Conservation (phyloP, 2,113 vertebrate species). For the Aramus guarauna region DNA sequence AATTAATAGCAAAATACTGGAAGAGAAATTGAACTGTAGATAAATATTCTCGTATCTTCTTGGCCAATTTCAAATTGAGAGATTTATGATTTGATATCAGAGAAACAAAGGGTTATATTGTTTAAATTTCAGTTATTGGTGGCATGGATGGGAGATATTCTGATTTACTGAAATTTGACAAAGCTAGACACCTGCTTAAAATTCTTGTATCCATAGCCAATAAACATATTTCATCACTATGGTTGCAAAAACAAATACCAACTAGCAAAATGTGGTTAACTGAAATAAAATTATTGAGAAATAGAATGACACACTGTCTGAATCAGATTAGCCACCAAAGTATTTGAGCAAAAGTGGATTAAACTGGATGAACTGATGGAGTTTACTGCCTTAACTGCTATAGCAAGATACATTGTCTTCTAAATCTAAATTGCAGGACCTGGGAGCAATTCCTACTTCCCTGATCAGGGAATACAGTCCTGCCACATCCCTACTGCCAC, state of each 20-base stretch:
- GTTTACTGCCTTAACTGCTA: not conserved
- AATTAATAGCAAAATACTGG: not conserved
- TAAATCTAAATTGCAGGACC: slow-evolving; percentile 4
- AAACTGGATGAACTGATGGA: not conserved
- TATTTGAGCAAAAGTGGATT: slow-evolving; percentile 23
- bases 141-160: not conserved
- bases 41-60: not conserved
- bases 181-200: slow-evolving; percentile 30
- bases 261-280: slow-evolving; percentile 26
- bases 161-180: not conserved
- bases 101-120: not conserved
- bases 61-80: not conserved
- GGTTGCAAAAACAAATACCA: slow-evolving; percentile 37
- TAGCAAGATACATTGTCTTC: not conserved
- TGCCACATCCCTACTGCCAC: not conserved
- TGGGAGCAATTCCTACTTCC: not conserved
- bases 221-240: slow-evolving; percentile 35
- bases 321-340: not conserved
- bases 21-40: not conserved
- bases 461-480: not conserved
- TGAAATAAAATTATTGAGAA: slow-evolving; percentile 44
- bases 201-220: not conserved
- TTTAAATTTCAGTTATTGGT: not conserved
- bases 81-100: not conserved
- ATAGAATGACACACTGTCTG: slow-evolving; percentile 28